These are phyloP conservation scores for Polyploca ridens DNA, from an alignment of 2,888 invertebrate species.

Conservation along the genomic window DNA sequence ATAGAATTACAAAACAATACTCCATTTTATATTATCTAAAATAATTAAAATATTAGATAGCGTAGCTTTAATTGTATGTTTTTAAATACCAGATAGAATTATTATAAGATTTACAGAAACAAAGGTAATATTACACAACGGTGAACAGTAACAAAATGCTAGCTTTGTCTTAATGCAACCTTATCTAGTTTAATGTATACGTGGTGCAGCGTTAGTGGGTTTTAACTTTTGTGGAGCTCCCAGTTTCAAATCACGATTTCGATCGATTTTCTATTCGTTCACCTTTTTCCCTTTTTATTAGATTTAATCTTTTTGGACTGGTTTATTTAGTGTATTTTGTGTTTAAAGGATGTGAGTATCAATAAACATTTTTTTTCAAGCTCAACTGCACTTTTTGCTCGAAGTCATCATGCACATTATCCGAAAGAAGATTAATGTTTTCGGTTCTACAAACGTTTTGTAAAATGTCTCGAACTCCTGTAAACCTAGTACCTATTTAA, in stretches of 20 bases:
- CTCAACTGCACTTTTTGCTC: too few relatives aligned
- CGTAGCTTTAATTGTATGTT: too few relatives aligned
- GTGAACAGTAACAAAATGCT: constrained; percentile 1
- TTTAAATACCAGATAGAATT: too few relatives aligned
- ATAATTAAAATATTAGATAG: too few relatives aligned
- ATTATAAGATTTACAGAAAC: background rate
- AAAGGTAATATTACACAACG: background rate
- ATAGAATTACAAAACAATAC: too few relatives aligned
- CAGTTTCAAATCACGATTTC: background rate
- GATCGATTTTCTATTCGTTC: background rate
- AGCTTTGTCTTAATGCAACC: background rate
- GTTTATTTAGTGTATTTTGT: background rate
- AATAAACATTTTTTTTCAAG: background rate
- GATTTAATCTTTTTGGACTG: background rate
- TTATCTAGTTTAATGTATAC: background rate
- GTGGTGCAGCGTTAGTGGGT: background rate
- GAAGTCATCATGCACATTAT: too few relatives aligned
- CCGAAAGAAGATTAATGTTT: too few relatives aligned
- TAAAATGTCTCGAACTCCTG: too few relatives aligned
- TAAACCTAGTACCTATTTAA: too few relatives aligned
- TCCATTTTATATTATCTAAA: too few relatives aligned
- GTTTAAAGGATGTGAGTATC: background rate
- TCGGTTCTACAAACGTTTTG: too few relatives aligned
- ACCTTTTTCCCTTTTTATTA: background rate
- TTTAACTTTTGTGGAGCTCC: background rate